Percentiles rank a stretch among this genome's conserved stretches.
These are phyloP conservation scores for Tillus elongatus DNA, from an alignment of 2,888 invertebrate species.

Conservation along the genomic window DNA sequence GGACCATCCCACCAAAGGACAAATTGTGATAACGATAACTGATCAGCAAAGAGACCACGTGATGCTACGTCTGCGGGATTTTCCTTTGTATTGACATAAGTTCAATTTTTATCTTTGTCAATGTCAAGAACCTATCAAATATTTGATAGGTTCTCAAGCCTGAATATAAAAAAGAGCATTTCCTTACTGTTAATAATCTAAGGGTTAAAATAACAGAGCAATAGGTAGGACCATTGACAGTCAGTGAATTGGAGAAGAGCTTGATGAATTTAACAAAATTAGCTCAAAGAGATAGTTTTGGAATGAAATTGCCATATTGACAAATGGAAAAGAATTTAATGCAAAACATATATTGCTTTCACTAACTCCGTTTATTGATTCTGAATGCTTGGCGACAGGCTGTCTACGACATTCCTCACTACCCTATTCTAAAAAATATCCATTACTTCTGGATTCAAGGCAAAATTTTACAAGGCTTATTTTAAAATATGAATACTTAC, in stretches of 20 bases:
- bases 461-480: slow-evolving; percentile 13
- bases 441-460: slow-evolving; percentile 11
- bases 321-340: not conserved
- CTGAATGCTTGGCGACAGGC: slow-evolving; percentile 15
- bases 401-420: slow-evolving; percentile 13
- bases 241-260: not conserved
- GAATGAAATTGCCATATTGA: not conserved
- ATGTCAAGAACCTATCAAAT: no score
- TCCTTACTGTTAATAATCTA: no score
- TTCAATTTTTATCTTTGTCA: no score
- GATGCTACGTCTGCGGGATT: no score
- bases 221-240: slow-evolving; percentile 3
- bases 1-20: no score
- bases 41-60: no score
- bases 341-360: not conserved
- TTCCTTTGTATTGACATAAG: no score
- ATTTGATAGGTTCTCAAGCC: no score
- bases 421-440: slow-evolving; percentile 15
- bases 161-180: no score
- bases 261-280: not conserved
- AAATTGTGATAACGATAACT: no score
- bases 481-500: slow-evolving; percentile 15
- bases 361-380: slow-evolving; percentile 2
- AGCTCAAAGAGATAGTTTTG: not conserved
- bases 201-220: no score